phyloP scores from a whole-genome alignment of 2,888 invertebrate genomes.

The Gortyna flavago region DNA sequence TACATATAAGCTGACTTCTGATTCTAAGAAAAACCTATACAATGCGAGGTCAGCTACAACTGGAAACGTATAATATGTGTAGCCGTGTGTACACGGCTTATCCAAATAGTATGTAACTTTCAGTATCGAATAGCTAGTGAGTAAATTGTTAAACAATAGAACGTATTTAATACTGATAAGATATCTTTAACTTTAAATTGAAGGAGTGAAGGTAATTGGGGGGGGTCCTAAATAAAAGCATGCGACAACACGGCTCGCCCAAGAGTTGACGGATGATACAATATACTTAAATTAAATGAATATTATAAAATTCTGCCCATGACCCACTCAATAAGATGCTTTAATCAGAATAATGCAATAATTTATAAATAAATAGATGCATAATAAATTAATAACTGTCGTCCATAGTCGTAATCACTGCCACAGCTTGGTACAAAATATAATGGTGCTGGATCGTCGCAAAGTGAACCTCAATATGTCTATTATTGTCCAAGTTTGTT shows the following conservation, averaged over 20 bases:
- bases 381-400: conserved; percentile 66
- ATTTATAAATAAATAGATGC: conserved; percentile 66
- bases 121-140: background rate
- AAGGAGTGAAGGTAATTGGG: background rate
- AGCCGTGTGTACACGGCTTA: background rate
- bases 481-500: conserved; percentile 32
- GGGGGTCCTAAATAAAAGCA: background rate
- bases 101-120: background rate
- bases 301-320: conserved; percentile 10
- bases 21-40: too few species aligned
- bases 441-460: conserved; percentile 78
- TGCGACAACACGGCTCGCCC: background rate
- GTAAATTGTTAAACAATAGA: background rate
- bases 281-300: background rate
- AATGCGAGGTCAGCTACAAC: too few species aligned
- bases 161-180: conserved; percentile 11
- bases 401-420: conserved; percentile 72
- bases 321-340: conserved; percentile 40
- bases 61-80: too few species aligned
- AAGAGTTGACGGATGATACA: background rate
- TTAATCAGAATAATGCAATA: conserved; percentile 65
- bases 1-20: too few species aligned
- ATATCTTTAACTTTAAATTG: background rate
- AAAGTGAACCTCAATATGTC: conserved; percentile 57
- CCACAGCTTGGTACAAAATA: conserved; percentile 81